Percentiles rank a stretch among this genome's conserved stretches.
These are phyloP conservation scores for Saccostrea echinata DNA, from an alignment of 1,140 invertebrate species.

Conservation along the genomic window DNA sequence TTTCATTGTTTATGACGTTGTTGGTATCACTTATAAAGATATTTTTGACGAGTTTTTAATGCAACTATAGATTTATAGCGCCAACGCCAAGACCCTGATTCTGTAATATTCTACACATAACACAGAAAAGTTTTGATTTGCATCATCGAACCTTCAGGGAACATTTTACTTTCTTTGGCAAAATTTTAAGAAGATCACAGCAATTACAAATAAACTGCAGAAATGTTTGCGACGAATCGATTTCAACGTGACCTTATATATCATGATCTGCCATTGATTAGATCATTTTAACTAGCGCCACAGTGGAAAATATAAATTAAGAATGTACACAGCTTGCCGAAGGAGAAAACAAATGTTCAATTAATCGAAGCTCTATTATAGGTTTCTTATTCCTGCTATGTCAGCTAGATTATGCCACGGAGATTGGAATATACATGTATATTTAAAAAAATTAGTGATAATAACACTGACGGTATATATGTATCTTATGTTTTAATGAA, in stretches of 20 bases:
- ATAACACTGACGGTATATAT: too few relatives aligned
- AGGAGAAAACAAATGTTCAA: background rate
- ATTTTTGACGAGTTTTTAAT: background rate
- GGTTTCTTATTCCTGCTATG: background rate
- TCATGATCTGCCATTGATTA: background rate
- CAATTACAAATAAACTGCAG: background rate
- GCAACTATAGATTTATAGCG: background rate
- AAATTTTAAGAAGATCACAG: background rate
- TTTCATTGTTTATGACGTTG: background rate
- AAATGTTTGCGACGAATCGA: conserved; percentile 1
- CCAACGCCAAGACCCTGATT: background rate
- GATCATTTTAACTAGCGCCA: background rate
- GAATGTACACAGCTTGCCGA: background rate
- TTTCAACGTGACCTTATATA: background rate
- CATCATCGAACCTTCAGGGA: background rate
- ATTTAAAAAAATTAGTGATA: too few relatives aligned
- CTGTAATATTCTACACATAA: background rate
- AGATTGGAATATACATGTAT: too few relatives aligned
- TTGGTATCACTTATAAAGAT: background rate
- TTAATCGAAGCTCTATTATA: background rate
- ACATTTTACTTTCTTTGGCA: background rate
- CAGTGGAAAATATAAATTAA: background rate
- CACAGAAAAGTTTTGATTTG: background rate
- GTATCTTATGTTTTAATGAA: too few relatives aligned
- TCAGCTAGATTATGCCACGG: background rate